These are phyloP conservation scores for Drosophila tripunctata DNA, from an alignment of 2,888 invertebrate genomes.

Conservation along the genomic window DNA sequence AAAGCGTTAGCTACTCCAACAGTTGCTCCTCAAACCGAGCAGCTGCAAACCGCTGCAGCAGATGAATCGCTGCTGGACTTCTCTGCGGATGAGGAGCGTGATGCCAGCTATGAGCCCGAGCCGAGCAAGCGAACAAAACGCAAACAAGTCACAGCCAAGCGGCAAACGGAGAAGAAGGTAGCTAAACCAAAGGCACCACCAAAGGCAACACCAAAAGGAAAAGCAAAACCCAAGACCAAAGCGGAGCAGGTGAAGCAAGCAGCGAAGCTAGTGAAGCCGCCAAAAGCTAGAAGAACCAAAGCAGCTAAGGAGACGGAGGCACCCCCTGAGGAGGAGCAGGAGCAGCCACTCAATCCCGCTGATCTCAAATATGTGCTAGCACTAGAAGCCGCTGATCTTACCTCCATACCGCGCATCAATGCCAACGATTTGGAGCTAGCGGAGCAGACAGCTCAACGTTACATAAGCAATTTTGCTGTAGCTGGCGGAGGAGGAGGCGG, in stretches of 20 bases:
- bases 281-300: slow-evolving; percentile 8
- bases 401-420: slow-evolving; percentile 79
- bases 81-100: slow-evolving; percentile 51
- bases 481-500: too few relatives aligned
- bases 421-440: slow-evolving; percentile 84
- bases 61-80: slow-evolving; percentile 37
- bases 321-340: slow-evolving; percentile 30
- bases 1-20: background rate
- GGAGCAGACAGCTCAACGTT: slow-evolving; percentile 81
- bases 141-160: slow-evolving; percentile 57
- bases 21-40: too few relatives aligned
- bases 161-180: slow-evolving; percentile 31
- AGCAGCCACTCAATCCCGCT: slow-evolving; percentile 66
- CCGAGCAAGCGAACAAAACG: slow-evolving; percentile 49
- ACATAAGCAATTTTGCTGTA: slow-evolving; percentile 72
- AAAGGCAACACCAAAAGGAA: slow-evolving; percentile 14
- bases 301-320: background rate
- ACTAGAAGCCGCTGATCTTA: slow-evolving; percentile 77
- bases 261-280: slow-evolving; percentile 10
- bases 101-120: slow-evolving; percentile 44
- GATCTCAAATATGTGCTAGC: slow-evolving; percentile 79
- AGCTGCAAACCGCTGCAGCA: background rate
- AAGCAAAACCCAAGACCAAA: slow-evolving; percentile 10
- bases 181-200: slow-evolving; percentile 10
- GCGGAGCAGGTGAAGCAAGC: slow-evolving; percentile 17